Evolutionary conservation across 2,888 invertebrate species (phyloP), one percentile per base, ranked within the genome.

Genomic region (Prenolepis imparis): DNA sequence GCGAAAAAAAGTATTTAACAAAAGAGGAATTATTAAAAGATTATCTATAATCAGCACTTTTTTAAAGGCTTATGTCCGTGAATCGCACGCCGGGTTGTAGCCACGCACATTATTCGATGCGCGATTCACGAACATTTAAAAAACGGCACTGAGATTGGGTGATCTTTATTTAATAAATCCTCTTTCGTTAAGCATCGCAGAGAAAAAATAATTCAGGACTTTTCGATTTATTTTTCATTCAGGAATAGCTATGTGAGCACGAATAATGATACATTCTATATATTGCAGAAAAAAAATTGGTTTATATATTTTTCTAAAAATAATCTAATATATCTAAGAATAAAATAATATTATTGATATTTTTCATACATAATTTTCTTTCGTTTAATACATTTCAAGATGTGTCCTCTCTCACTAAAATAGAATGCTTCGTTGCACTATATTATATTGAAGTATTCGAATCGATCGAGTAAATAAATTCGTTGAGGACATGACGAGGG

Each of bases 381-480:
- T n/a, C 12, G 41, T 67, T 77, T 36, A 61, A 48, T 18, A 32
- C 21, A 15, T 36, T 44, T 12, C 12, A 21, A 64, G 48, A 55
- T 4, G 36, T 9, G 12, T 9, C 24, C 52, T 32, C 9, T n/a
- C n/a, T 66, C 12, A 48, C 39, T 28, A n/a, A 41, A 64, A 28
- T 41, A 11, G 28, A 39, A 67, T 68, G 28, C n/a, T 15, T 3
- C 18, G n/a, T 18, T 24, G 15, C n/a, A 48, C 59, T 68, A 24
- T 78, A 52, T 78, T 78, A 44, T 70, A 72, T 59, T 72, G 72
- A 36, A 21, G 24, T 61, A 80, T 80, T 72, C 32, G 44, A 70
- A 70, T 78, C 70, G 78, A 80, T 80, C 48, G 72, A 44, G 72
- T 44, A 80, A 80, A 80, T 80, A 80, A 72, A 80, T 59, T 80